These are phyloP conservation scores for Cranoglanis bouderius DNA, from an alignment of 2,113 vertebrate genomes.

Conservation along the genomic window DNA sequence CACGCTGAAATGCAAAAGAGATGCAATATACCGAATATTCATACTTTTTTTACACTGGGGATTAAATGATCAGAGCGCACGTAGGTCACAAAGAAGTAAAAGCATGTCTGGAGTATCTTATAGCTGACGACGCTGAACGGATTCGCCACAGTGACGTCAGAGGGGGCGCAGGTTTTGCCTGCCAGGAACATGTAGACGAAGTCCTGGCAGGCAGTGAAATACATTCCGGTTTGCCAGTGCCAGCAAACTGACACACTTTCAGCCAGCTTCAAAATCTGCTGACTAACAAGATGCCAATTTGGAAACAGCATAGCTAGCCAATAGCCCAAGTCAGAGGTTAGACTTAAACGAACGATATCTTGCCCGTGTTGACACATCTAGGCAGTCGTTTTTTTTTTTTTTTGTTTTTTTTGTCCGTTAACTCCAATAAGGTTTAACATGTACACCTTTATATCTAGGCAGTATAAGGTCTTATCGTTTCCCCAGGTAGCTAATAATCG, in stretches of 20 bases:
- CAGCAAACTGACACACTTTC: not conserved
- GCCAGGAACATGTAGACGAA: not conserved
- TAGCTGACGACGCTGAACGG: not conserved
- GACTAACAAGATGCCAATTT: not conserved
- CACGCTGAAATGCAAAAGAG: not conserved
- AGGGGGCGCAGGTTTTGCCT: not conserved
- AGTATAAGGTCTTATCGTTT: not conserved
- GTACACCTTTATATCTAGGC: not conserved
- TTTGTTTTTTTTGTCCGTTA: not conserved
- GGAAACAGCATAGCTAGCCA: not conserved
- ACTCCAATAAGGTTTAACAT: not conserved
- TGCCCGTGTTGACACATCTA: not conserved
- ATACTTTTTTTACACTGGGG: not conserved
- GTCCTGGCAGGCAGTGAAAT: not conserved
- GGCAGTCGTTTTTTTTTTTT: not conserved
- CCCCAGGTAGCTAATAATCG: not conserved
- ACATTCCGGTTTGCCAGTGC: not conserved
- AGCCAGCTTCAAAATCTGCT: slow-evolving; percentile 1
- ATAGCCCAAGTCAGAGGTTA: not conserved
- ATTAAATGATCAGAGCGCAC: not conserved
- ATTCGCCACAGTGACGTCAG: not conserved
- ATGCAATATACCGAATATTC: not conserved
- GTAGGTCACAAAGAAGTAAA: not conserved
- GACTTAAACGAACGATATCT: no score
- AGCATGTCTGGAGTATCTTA: not conserved